Evolutionary conservation across 2,113 vertebrate genomes (phyloP).

Genomic region (Cavia aperea): DNA sequence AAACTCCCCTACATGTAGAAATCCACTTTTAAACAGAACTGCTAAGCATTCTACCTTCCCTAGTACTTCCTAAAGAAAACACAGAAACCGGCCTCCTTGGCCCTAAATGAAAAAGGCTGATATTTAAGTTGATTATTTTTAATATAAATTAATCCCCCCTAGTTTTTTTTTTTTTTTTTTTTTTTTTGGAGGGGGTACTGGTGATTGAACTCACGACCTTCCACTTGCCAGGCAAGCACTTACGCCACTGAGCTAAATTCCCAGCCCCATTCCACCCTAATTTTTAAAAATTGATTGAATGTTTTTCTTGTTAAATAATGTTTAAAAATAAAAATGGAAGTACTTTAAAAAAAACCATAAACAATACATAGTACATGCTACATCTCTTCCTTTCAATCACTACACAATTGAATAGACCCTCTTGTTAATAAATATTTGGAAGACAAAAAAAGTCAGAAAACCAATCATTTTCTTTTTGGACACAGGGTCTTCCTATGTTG

Average conservation of each 20-base stretch:
- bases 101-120: no score
- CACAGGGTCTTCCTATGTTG: not conserved
- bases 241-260: no score
- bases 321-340: no score
- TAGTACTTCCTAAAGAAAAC: not conserved
- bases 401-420: not conserved
- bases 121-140: no score
- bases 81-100: not conserved
- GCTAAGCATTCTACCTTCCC: not conserved
- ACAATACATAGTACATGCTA: not conserved
- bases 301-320: no score
- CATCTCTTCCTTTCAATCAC: conserved; percentile 2
- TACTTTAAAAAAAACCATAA: not conserved
- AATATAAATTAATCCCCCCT: no score
- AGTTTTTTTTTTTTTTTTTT: no score
- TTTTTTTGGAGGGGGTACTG: no score
- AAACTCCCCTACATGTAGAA: not conserved
- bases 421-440: not conserved
- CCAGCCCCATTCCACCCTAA: no score
- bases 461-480: not conserved
- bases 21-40: not conserved
- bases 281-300: no score
- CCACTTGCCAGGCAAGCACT: no score
- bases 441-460: not conserved
- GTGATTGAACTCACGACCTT: no score